Conservation (phyloP, 2,113 vertebrate species). For the Chloropsis hardwickii region DNA sequence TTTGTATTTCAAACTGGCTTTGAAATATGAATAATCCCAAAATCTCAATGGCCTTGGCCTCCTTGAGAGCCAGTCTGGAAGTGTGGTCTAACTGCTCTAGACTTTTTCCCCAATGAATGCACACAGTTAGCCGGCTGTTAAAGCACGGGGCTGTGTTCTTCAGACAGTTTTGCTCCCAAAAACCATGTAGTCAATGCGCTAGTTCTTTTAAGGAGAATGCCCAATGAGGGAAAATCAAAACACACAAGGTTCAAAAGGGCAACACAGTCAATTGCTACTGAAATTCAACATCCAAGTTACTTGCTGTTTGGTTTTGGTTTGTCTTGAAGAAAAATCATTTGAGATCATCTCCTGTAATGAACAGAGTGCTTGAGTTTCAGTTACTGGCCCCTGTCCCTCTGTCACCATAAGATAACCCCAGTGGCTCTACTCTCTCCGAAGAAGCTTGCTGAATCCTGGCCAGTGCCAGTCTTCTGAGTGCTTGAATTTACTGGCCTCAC, state of each 20-base stretch:
- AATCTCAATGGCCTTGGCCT: neutral
- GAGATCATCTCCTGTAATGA: neutral
- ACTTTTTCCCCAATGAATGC: neutral
- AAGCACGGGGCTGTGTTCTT: neutral
- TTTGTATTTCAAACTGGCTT: neutral
- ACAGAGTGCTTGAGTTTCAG: neutral
- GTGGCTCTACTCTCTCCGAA: neutral
- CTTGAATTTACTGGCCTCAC: neutral
- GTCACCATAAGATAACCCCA: neutral
- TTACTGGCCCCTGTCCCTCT: neutral
- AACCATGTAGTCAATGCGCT: neutral
- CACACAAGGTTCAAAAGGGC: neutral
- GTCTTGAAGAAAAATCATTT: neutral
- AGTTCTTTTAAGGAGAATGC: neutral
- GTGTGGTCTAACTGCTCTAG: neutral
- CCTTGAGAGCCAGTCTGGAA: neutral
- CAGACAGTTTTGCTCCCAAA: neutral
- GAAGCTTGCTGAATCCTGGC: neutral
- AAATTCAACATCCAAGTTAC: neutral
- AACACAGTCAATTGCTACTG: neutral
- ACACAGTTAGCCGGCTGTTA: neutral
- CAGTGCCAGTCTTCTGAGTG: neutral
- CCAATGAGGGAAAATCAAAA: neutral
- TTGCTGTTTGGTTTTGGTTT: neutral
- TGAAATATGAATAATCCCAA: conserved; percentile 2